Evolutionary conservation across 2,888 invertebrate species (phyloP).

Genomic region (Helleia helle): DNA sequence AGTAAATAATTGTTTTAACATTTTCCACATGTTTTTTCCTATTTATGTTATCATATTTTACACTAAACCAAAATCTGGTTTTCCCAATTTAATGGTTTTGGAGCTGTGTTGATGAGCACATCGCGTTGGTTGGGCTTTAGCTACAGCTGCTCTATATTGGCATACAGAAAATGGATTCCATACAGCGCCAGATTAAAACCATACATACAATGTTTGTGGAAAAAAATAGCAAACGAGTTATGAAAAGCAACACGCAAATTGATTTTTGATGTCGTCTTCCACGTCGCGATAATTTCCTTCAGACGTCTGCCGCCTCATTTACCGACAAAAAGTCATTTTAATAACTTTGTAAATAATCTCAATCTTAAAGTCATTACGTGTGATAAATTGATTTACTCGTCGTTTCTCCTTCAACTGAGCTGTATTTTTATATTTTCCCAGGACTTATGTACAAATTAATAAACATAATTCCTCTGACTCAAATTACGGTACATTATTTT

Average conservation of each 20-base stretch:
- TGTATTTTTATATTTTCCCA: neutral
- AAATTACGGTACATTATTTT: neutral
- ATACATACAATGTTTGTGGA: constrained; percentile 10
- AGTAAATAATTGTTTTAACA: too few species aligned
- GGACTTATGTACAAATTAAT: neutral
- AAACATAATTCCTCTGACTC: constrained; percentile 1
- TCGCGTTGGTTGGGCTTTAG: too few species aligned
- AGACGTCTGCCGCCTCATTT: constrained; percentile 29
- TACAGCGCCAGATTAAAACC: neutral
- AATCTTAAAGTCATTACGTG: constrained; percentile 22
- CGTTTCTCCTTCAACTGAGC: constrained; percentile 24
- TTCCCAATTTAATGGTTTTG: too few species aligned
- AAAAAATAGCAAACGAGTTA: constrained; percentile 28
- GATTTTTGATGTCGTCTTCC: constrained; percentile 55
- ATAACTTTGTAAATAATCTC: constrained; percentile 27
- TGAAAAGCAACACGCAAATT: constrained; percentile 48
- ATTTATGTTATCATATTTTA: too few species aligned
- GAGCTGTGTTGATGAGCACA: too few species aligned
- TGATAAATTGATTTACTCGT: constrained; percentile 32
- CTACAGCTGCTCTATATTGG: too few species aligned
- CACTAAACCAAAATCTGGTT: too few species aligned
- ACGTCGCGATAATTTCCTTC: constrained; percentile 36
- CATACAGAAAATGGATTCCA: neutral
- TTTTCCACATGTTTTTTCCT: too few species aligned
- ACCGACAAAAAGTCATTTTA: constrained; percentile 33